Conservation (phyloP, 2,113 vertebrate species). For the Scomber scombrus region DNA sequence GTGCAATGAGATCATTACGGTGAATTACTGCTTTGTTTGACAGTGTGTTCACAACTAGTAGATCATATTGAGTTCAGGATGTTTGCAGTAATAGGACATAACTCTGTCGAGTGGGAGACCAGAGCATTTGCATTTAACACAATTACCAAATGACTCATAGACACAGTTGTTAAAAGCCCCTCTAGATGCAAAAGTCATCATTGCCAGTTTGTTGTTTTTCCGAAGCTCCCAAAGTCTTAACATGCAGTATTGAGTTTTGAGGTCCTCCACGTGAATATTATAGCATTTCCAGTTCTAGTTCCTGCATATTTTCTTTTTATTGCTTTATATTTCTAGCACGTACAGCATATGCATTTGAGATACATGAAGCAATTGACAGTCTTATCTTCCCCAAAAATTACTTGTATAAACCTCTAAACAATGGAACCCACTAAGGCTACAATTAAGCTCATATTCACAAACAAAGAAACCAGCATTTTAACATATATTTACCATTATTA, state of each 20-base stretch:
- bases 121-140: constrained; percentile 41
- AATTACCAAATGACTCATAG: constrained; percentile 56
- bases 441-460: neutral
- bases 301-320: no score
- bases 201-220: neutral
- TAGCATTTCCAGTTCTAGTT: no score
- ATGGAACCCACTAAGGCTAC: no score
- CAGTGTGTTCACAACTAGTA: constrained; percentile 45
- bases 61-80: constrained; percentile 52
- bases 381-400: no score
- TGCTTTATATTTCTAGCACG: no score
- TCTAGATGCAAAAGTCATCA: neutral
- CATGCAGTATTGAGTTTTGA: no score
- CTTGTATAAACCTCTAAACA: no score
- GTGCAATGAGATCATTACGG: constrained; percentile 29
- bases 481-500: neutral
- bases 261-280: no score
- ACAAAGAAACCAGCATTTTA: neutral
- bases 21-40: constrained; percentile 62
- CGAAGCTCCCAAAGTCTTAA: neutral
- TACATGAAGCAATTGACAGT: no score
- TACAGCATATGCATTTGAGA: no score
- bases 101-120: constrained; percentile 53
- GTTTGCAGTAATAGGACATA: constrained; percentile 53
- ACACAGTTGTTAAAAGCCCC: constrained; percentile 1